A percentile compares a stretch with the other conserved stretches of the same genome.
phyloP scores from a whole-genome alignment of 2,797 vertebrate species.

The Merluccius polli region DNA sequence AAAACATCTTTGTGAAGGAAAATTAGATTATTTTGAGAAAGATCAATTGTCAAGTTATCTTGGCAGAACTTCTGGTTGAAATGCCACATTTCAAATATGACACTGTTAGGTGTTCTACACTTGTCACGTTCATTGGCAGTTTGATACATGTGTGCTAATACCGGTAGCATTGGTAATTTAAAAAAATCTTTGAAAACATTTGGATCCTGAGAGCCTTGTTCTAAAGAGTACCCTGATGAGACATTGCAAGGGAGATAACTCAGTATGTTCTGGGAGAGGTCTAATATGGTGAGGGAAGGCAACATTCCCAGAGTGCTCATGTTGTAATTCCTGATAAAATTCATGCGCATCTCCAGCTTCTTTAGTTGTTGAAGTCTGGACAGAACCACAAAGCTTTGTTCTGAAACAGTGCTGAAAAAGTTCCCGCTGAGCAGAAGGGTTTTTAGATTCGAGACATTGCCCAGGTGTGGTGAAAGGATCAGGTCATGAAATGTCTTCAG shows the following conservation, averaged over 20 bases:
- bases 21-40: slow-evolving; percentile 78
- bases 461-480: slow-evolving; percentile 62
- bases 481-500: slow-evolving; percentile 53
- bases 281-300: slow-evolving; percentile 55
- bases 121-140: slow-evolving; percentile 6
- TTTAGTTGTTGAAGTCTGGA: slow-evolving; percentile 56
- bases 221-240: too few species aligned
- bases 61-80: slow-evolving; percentile 53
- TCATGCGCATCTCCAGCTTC: slow-evolving; percentile 71
- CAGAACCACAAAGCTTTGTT: slow-evolving; percentile 30
- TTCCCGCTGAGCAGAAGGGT: slow-evolving; percentile 71
- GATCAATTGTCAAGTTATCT: slow-evolving; percentile 55
- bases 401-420: slow-evolving; percentile 70
- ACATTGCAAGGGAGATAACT: slow-evolving; percentile 50
- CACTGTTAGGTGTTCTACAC: slow-evolving; percentile 24
- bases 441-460: slow-evolving; percentile 57
- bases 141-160: slow-evolving; percentile 17
- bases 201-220: too few species aligned
- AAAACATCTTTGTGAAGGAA: slow-evolving; percentile 61
- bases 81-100: slow-evolving; percentile 26
- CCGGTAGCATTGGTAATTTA: slow-evolving; percentile 4
- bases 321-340: slow-evolving; percentile 67
- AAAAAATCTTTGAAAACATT: background rate
- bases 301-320: slow-evolving; percentile 54
- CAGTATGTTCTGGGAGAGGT: slow-evolving; percentile 76